These are phyloP conservation scores for Cotesia congregata DNA, from an alignment of 2,888 invertebrate genomes.

Conservation along the genomic window DNA sequence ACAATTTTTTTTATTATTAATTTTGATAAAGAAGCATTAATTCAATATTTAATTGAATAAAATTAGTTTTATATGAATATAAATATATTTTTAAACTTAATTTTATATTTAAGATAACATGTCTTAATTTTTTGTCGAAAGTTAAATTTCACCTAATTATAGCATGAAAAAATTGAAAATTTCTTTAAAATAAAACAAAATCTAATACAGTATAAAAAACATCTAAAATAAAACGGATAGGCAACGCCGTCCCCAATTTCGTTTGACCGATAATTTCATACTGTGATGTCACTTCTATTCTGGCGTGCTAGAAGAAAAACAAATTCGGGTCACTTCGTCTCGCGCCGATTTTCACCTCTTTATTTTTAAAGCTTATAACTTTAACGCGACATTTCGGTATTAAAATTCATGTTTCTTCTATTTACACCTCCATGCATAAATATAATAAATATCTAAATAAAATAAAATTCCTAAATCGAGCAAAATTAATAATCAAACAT, in stretches of 20 bases:
- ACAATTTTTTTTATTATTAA: no score
- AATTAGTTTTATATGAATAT: no score
- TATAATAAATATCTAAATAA: no score
- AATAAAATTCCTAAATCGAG: no score
- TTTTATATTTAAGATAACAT: no score
- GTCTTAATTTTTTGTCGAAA: no score
- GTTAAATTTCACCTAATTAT: no score
- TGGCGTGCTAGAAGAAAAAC: not conserved
- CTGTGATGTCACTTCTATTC: not conserved
- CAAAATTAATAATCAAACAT: no score
- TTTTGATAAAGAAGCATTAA: no score
- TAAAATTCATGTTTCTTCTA: not conserved
- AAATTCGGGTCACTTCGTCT: not conserved
- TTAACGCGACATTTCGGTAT: not conserved
- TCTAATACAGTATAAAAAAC: not conserved
- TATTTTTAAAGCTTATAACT: not conserved
- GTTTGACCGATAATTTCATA: not conserved
- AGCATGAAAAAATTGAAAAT: no score
- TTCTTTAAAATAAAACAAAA: not conserved
- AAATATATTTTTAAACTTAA: no score
- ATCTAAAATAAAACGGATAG: not conserved
- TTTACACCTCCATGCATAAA: not conserved
- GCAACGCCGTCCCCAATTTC: not conserved
- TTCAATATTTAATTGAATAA: no score
- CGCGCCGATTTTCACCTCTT: not conserved